Conservation (phyloP, 64 coral and sea anemone species). For the Astreopora myriophthalma region DNA sequence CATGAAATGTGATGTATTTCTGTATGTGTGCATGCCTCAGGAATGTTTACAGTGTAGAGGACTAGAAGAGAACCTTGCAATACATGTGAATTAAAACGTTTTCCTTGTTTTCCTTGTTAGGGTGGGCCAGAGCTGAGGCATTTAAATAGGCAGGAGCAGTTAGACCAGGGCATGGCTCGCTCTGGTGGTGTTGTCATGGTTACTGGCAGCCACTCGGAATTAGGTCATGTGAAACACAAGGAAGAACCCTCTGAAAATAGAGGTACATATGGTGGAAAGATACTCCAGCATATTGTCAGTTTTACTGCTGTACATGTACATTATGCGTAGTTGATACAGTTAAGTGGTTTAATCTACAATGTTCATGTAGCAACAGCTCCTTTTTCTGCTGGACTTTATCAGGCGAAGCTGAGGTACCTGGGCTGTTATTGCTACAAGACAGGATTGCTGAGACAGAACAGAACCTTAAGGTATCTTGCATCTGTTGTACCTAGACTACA, state of each 20-base stretch:
- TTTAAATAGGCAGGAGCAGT: not conserved
- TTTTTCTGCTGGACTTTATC: not conserved
- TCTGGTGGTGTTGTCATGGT: not conserved
- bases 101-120: not conserved
- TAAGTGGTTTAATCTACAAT: not conserved
- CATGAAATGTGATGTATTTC: no score
- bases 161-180: not conserved
- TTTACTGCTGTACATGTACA: not conserved
- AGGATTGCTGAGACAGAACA: slow-evolving; percentile 81
- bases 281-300: no score
- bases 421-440: slow-evolving; percentile 61
- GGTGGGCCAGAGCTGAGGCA: not conserved
- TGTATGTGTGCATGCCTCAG: no score
- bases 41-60: no score
- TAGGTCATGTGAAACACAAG: not conserved
- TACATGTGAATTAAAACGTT: not conserved
- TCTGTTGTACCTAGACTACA: no score
- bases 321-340: no score
- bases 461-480: slow-evolving; percentile 74
- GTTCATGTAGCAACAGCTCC: not conserved
- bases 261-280: no score
- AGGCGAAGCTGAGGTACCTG: slow-evolving; percentile 59
- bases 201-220: not conserved
- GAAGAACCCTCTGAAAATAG: not conserved
- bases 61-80: no score